Evolutionary conservation across 2,888 invertebrate species (phyloP).

Genomic region (Protophormia terraenovae): DNA sequence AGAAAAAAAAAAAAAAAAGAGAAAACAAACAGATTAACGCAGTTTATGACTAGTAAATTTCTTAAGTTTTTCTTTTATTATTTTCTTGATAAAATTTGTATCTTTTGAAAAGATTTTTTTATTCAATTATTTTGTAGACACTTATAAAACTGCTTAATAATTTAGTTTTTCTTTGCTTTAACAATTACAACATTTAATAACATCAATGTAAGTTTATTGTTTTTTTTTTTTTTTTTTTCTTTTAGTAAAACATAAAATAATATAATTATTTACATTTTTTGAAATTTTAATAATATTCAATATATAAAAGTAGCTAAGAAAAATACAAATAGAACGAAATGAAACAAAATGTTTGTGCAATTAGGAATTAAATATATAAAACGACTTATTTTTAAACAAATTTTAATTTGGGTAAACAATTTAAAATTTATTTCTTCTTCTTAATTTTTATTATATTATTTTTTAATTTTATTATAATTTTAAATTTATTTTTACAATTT

Average conservation of each 20-base stretch:
- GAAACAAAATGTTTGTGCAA: background rate
- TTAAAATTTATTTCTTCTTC: too few relatives aligned
- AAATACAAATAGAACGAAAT: background rate
- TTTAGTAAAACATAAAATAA: slow-evolving; percentile 19
- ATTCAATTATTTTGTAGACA: slow-evolving; percentile 35
- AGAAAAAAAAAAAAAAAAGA: slow-evolving; percentile 14
- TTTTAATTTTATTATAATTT: background rate
- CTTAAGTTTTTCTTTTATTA: slow-evolving; percentile 41
- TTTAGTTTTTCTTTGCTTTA: slow-evolving; percentile 1
- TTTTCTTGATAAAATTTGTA: slow-evolving; percentile 1
- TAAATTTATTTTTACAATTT: background rate
- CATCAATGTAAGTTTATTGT: slow-evolving; percentile 27
- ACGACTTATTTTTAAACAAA: too few relatives aligned
- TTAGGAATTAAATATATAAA: too few relatives aligned
- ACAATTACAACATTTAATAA: slow-evolving; percentile 63
- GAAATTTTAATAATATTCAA: slow-evolving; percentile 61
- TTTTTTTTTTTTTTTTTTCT: background rate
- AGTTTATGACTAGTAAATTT: slow-evolving; percentile 65
- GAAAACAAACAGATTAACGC: slow-evolving; percentile 39
- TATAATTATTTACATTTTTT: slow-evolving; percentile 5
- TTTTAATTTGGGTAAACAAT: too few relatives aligned
- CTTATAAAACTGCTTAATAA: slow-evolving; percentile 54
- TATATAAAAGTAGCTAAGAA: background rate
- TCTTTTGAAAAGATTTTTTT: slow-evolving; percentile 52
- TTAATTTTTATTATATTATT: background rate